These are phyloP conservation scores for Axis porcinus DNA, from an alignment of 2,113 vertebrate genomes.

Conservation along the genomic window DNA sequence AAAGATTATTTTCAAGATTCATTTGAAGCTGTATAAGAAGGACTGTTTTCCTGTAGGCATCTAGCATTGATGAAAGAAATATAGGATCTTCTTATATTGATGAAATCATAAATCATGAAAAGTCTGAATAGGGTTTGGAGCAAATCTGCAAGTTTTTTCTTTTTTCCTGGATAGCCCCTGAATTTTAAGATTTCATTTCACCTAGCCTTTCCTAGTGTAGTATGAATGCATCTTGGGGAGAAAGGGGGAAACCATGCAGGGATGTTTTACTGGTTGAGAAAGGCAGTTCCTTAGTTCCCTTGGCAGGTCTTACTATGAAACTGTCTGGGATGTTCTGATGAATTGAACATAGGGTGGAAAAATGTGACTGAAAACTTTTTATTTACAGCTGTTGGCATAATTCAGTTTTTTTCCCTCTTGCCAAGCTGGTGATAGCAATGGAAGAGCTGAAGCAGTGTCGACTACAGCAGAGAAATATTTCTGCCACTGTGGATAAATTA, in stretches of 20 bases:
- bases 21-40: background rate
- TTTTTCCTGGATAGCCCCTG: background rate
- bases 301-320: background rate
- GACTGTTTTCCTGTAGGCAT: background rate
- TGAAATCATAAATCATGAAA: background rate
- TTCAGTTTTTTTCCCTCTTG: constrained; percentile 21
- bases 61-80: background rate
- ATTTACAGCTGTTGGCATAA: constrained; percentile 43
- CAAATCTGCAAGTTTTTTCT: background rate
- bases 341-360: constrained; percentile 43
- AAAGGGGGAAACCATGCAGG: background rate
- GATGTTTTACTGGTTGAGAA: constrained; percentile 41
- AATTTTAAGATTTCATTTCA: constrained; percentile 48
- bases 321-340: background rate
- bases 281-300: background rate
- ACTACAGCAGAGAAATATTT: constrained; percentile 96
- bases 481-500: constrained; percentile 94
- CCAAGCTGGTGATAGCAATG: constrained; percentile 89
- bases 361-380: constrained; percentile 53
- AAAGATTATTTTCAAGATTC: constrained; percentile 20
- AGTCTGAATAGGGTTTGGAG: background rate
- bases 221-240: background rate
- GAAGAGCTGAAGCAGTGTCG: constrained; percentile 94
- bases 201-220: background rate
- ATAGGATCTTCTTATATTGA: background rate